Evolutionary conservation across 2,888 invertebrate species (phyloP).

Genomic region (Idaea biselata): DNA sequence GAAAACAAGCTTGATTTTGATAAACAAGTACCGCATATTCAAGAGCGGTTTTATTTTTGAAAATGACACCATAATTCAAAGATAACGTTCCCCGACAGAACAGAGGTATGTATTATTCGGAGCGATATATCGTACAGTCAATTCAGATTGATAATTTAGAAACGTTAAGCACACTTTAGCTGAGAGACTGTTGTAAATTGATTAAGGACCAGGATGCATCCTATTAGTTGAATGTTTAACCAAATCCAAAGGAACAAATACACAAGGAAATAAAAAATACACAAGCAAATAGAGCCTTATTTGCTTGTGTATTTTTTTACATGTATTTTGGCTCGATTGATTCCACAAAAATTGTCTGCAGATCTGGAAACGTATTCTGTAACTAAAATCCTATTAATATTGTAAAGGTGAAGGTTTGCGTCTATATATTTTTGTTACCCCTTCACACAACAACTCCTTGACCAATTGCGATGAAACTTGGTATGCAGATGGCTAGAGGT

Average conservation of each 20-base stretch:
- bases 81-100: slow-evolving; percentile 66
- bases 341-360: too few relatives aligned
- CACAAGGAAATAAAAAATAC: too few relatives aligned
- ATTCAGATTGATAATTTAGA: background rate
- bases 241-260: too few relatives aligned
- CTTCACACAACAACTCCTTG: too few relatives aligned
- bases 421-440: too few relatives aligned
- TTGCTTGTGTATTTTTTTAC: background rate
- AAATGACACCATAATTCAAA: slow-evolving; percentile 75
- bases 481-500: too few relatives aligned
- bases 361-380: too few relatives aligned
- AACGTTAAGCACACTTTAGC: background rate
- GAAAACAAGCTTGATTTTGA: slow-evolving; percentile 61
- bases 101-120: slow-evolving; percentile 53
- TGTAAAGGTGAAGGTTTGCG: too few relatives aligned
- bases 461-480: too few relatives aligned
- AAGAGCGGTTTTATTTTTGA: slow-evolving; percentile 75
- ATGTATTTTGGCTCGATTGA: background rate
- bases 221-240: slow-evolving; percentile 5
- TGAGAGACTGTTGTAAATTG: slow-evolving; percentile 4
- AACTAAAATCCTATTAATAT: too few relatives aligned
- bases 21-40: slow-evolving; percentile 59
- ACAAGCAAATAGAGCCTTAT: too few relatives aligned
- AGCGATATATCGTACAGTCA: slow-evolving; percentile 27
- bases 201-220: slow-evolving; percentile 13